Percentiles rank a stretch among this genome's conserved stretches.
Evolutionary conservation across 2,797 vertebrate genomes (phyloP).

Genomic region (Enteromius fasciolatus): DNA sequence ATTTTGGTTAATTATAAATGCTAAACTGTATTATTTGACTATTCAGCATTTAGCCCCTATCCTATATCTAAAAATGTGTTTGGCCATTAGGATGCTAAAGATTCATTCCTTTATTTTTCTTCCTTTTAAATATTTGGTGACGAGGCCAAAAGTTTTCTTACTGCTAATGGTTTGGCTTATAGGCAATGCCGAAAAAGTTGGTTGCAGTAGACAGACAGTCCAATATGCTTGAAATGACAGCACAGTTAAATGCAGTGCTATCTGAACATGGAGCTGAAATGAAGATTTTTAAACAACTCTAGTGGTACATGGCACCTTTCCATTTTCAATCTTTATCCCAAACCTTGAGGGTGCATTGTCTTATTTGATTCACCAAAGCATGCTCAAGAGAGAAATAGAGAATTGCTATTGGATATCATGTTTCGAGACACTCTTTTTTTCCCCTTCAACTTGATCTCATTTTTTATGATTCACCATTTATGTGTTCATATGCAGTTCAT

Average conservation of each 20-base stretch:
- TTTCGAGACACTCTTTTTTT: neutral
- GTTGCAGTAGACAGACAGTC: constrained; percentile 25
- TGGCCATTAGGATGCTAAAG: neutral
- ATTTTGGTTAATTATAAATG: neutral
- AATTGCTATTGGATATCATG: neutral
- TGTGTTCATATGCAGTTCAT: too few species aligned
- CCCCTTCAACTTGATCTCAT: neutral
- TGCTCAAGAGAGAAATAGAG: neutral
- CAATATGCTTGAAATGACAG: constrained; percentile 8
- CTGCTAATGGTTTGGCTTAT: neutral
- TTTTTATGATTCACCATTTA: neutral
- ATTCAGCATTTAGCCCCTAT: neutral
- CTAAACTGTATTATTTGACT: neutral
- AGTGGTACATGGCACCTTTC: constrained; percentile 23
- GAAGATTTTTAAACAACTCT: constrained; percentile 35
- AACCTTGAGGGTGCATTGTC: neutral
- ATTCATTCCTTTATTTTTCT: neutral
- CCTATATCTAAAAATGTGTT: neutral
- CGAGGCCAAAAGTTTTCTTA: neutral
- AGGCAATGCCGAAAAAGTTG: neutral
- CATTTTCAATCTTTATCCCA: neutral
- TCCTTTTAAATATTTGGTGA: neutral
- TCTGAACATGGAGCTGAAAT: neutral
- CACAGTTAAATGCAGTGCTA: constrained; percentile 31
- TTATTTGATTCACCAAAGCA: neutral